A percentile compares a stretch with the other conserved stretches of the same genome.
Conservation (phyloP, 2,113 vertebrate species). For the Cephalopterus ornatus region DNA sequence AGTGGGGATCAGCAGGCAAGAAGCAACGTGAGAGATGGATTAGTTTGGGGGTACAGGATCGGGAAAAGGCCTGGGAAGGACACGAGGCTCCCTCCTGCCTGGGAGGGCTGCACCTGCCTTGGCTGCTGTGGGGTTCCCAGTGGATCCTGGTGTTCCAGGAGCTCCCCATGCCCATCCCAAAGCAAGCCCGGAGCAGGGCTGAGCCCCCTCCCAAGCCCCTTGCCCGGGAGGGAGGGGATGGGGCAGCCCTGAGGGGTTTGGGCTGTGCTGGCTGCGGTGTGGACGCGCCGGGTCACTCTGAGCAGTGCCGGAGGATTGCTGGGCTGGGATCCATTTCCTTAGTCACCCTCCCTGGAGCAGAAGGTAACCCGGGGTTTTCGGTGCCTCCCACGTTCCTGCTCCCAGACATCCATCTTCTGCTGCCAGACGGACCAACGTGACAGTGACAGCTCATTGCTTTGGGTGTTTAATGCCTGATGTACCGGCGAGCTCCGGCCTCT, state of each 20-base stretch:
- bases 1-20: not conserved
- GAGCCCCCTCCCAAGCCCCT: not conserved
- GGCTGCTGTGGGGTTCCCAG: not conserved
- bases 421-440: not conserved
- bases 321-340: not conserved
- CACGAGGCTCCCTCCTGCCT: not conserved
- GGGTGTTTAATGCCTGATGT: not conserved
- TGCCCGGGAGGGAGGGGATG: not conserved
- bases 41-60: not conserved
- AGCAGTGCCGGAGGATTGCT: fast-evolving
- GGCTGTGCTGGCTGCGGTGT: not conserved
- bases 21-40: not conserved
- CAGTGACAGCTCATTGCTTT: not conserved
- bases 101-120: not conserved
- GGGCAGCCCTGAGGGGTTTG: not conserved
- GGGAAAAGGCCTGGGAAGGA: not conserved
- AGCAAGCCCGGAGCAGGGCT: not conserved
- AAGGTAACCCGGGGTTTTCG: fast-evolving
- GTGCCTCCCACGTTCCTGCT: not conserved
- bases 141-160: not conserved
- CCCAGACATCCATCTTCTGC: not conserved
- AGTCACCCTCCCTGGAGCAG: not conserved
- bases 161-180: not conserved
- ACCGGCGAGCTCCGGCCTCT: not conserved
- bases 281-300: fast-evolving